A percentile compares a stretch with the other conserved stretches of the same genome.
Conservation (phyloP, 1,140 invertebrate species). For the Calliphora vicina region DNA sequence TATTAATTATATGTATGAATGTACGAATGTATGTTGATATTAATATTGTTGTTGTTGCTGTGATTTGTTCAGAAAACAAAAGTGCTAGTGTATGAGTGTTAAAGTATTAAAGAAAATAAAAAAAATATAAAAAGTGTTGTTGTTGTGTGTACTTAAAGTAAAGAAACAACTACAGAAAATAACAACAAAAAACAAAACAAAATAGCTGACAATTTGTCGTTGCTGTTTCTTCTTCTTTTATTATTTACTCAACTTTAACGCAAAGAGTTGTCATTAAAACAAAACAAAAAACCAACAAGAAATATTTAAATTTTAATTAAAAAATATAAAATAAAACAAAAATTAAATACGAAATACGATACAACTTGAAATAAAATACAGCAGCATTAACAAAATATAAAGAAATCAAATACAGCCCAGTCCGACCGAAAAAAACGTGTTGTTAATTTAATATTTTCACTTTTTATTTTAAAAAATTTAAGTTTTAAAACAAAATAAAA, state of each 20-base stretch:
- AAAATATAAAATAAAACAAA: constrained; percentile 10
- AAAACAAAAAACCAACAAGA: too few relatives aligned
- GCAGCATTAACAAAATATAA: background rate
- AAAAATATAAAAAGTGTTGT: background rate
- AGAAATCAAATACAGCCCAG: too few relatives aligned
- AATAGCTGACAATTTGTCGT: background rate
- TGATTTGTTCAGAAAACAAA: background rate
- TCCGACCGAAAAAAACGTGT: constrained; percentile 11
- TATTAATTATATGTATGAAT: background rate
- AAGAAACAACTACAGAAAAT: background rate
- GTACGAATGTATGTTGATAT: too few relatives aligned
- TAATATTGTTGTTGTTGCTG: background rate
- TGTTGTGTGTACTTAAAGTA: background rate
- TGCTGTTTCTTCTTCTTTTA: background rate
- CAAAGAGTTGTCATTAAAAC: too few relatives aligned
- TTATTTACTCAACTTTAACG: background rate
- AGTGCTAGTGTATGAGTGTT: background rate
- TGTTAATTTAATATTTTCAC: constrained; percentile 20
- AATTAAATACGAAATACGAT: constrained; percentile 6
- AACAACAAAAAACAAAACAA: background rate
- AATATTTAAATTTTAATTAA: constrained; percentile 23
- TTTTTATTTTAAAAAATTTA: background rate
- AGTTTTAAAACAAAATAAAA: background rate
- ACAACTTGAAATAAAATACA: constrained; percentile 20
- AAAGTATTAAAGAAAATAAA: background rate